Base-by-base conservation (phyloP, 1,140 invertebrate genomes). In the Drosophila lini region DNA sequence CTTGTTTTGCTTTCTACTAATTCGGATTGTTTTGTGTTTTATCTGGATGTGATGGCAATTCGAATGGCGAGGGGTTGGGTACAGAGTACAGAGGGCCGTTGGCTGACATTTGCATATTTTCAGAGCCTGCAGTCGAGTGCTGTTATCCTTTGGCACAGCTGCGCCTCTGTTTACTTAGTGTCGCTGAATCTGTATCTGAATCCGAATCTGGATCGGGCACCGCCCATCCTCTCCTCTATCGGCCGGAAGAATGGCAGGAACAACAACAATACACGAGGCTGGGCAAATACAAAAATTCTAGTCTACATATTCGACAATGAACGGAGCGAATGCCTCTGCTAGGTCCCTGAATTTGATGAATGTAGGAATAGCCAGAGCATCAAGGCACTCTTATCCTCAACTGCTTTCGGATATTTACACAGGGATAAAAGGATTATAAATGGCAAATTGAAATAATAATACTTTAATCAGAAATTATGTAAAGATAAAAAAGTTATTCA, bases 1-100 rank as follows among this genome's bases (percentile, higher is more conserved):
- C 47, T 69, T 69, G 63, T 79, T 78, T 85, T 86, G 70, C 77
- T 34, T 70, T 41, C 67, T 60, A 83, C 83, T 86, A 86, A 88
- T 86, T 88, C 76, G 58, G 68, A 76, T 78, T 80, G 83, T 86
- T 86, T 88, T 88, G 83, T 65, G 83, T 86, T 82, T 86, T 83
- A 88, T 86, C 83, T 88, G 83, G 61, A 65, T 86, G 83, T 86
- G 83, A 71, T 69, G 78, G 55, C 60, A 58, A 65, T 67, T 78
- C 32, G 52, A 53, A 57, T 58, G 42, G 48, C 56, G 15, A 32
- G 58, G 45, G 36, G 13, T n/a, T n/a, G 6, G 32, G n/a, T 16
- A 32, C 7, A 13, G 68, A 40, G 41, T 34, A 38, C 60, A 56
- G 47, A 52, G 44, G 38, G 16, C 32, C 45, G 15, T 45, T 60